Evolutionary conservation across 92 coral and sea anemone species (phyloP).

Genomic region (Nematostella vectensis): DNA sequence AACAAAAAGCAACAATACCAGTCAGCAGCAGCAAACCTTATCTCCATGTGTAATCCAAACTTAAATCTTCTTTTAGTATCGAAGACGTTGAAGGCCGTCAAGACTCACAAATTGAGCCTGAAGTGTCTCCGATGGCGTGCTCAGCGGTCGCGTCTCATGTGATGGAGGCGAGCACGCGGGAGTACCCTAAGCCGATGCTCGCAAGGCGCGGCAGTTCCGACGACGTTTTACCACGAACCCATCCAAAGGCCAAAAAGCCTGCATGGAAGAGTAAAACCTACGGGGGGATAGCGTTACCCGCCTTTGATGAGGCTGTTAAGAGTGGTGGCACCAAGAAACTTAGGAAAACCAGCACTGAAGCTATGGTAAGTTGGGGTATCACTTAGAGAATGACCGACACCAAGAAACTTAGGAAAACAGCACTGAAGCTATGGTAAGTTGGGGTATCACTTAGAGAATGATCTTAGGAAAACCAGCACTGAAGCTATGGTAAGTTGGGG

Average conservation of each 20-base stretch:
- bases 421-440: slow-evolving; percentile 32
- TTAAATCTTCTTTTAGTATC: no score
- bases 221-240: slow-evolving; percentile 41
- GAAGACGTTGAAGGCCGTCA: no score
- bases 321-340: slow-evolving; percentile 31
- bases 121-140: background rate
- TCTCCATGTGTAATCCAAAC: no score
- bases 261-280: slow-evolving; percentile 61
- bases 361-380: slow-evolving; percentile 17
- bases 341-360: slow-evolving; percentile 46
- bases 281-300: slow-evolving; percentile 87
- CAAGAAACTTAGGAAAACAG: slow-evolving; percentile 46
- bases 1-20: no score
- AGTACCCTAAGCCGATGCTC: slow-evolving; percentile 25
- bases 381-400: no score
- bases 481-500: slow-evolving; percentile 25
- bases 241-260: slow-evolving; percentile 65
- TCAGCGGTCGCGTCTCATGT: slow-evolving; percentile 3
- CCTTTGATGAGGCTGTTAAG: slow-evolving; percentile 71
- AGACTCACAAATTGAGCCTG: no score
- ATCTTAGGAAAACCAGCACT: slow-evolving; percentile 45
- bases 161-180: slow-evolving; percentile 26
- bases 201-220: slow-evolving; percentile 35
- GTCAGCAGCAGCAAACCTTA: no score
- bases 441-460: slow-evolving; percentile 10